Conservation (phyloP, 2,797 vertebrate species). For the Notolabrus celidotus region DNA sequence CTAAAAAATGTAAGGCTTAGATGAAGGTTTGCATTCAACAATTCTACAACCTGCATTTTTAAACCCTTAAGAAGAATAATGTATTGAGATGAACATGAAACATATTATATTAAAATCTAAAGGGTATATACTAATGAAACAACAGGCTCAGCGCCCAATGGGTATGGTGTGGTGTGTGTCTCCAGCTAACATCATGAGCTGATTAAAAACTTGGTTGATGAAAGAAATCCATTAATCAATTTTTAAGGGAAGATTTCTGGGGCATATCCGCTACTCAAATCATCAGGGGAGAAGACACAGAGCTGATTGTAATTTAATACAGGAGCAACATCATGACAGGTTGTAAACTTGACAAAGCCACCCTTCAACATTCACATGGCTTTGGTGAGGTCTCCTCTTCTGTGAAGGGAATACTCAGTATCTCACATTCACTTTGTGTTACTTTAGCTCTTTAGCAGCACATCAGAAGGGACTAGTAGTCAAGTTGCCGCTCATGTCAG, state of each 20-base stretch:
- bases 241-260: background rate
- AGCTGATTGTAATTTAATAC: background rate
- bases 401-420: no score
- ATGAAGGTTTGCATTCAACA: slow-evolving; percentile 6
- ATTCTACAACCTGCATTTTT: background rate
- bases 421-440: background rate
- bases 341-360: no score
- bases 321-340: no score
- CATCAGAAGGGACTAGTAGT: background rate
- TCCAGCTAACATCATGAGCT: no score
- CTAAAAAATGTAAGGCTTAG: slow-evolving; percentile 17
- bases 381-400: no score
- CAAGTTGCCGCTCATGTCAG: background rate
- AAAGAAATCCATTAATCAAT: background rate
- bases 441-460: background rate
- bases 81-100: background rate
- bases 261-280: background rate
- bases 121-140: slow-evolving; percentile 1
- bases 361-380: no score
- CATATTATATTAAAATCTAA: background rate
- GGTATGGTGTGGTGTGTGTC: no score
- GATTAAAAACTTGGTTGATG: background rate
- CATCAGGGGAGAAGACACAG: background rate
- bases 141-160: background rate
- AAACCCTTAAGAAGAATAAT: background rate